Base-by-base conservation (phyloP, 2,888 invertebrate species). In the Volucella bombylans region DNA sequence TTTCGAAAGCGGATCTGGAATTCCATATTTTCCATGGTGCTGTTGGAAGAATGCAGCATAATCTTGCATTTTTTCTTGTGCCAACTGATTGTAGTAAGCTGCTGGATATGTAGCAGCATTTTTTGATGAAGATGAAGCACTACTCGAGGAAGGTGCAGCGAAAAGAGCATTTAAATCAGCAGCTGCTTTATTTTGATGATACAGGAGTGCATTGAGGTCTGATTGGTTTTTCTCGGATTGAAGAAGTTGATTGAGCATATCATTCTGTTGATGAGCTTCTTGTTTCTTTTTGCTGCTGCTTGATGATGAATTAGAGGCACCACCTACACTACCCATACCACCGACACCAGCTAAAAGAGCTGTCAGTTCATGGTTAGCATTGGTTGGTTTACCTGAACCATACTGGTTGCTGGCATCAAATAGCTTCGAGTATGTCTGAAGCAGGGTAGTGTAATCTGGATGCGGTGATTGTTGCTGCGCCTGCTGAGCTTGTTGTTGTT, bases 1-100 rank as follows among this genome's bases (percentile, higher is more conserved):
- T 89, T 96, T 95, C 0, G 95, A 94, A 92, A 96, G 93, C 0
- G 96, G 95, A 91, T 96, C 96, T 0, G 96, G 95, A 87, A 95
- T 94, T 6, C 90, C 89, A 77, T 90, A 90, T 88, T 91, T 91
- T 77, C 91, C 91, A 69, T 89, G 89, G 64, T 89, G 91, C 86
- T 90, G 93, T 92, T 86, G 94, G 89, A 86, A 93, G 91, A 82
- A 94, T 50, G 87, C 93, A 85, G 86, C 92, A 90, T 89, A 93
- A 90, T 86, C 94, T 92, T 80, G 94, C 91, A 87, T 93, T 92
- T 90, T 93, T 91, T 87, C 93, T 91, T 86, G 90, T 1, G 91
- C 90, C 72, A 91, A 78, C 6, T 91, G 91, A 82, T 91, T 90
- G 76, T 91, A 92, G 57, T 91, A 91, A 0, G 90, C 88, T 43